phyloP scores from a whole-genome alignment of 1,140 invertebrate species.

The Amphibalanus amphitrite region DNA sequence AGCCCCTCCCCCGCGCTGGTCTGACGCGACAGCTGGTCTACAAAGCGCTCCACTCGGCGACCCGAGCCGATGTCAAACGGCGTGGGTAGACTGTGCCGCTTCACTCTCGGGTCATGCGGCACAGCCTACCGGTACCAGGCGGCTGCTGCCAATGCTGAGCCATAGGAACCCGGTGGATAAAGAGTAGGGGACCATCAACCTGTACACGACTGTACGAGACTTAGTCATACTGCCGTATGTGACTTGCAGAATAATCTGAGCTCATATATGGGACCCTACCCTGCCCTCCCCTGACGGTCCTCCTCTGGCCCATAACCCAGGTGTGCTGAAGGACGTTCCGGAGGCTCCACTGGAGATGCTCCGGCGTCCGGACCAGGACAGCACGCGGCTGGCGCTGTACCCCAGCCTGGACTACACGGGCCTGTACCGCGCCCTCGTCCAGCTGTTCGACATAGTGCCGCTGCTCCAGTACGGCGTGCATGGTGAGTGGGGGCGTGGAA shows the following conservation, averaged over 20 bases:
- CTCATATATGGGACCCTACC: not conserved
- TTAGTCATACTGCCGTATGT: slow-evolving; percentile 2
- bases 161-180: too few relatives aligned
- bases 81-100: too few relatives aligned
- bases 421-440: slow-evolving; percentile 68
- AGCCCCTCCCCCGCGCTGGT: too few relatives aligned
- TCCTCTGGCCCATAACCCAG: slow-evolving; percentile 31
- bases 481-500: slow-evolving; percentile 32
- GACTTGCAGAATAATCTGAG: too few relatives aligned
- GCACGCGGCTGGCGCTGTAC: slow-evolving; percentile 67
- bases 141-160: too few relatives aligned
- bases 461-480: slow-evolving; percentile 64
- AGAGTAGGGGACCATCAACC: too few relatives aligned
- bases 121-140: too few relatives aligned
- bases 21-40: too few relatives aligned
- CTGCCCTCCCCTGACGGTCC: not conserved
- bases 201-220: too few relatives aligned
- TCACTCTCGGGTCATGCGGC: too few relatives aligned
- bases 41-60: too few relatives aligned
- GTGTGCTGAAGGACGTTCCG: slow-evolving; percentile 85
- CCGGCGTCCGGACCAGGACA: slow-evolving; percentile 62
- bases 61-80: too few relatives aligned
- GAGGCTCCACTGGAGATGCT: slow-evolving; percentile 78
- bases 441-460: slow-evolving; percentile 62
- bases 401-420: slow-evolving; percentile 90